These are phyloP conservation scores for Laticauda colubrina DNA, from an alignment of 2,113 vertebrate genomes.

Conservation along the genomic window DNA sequence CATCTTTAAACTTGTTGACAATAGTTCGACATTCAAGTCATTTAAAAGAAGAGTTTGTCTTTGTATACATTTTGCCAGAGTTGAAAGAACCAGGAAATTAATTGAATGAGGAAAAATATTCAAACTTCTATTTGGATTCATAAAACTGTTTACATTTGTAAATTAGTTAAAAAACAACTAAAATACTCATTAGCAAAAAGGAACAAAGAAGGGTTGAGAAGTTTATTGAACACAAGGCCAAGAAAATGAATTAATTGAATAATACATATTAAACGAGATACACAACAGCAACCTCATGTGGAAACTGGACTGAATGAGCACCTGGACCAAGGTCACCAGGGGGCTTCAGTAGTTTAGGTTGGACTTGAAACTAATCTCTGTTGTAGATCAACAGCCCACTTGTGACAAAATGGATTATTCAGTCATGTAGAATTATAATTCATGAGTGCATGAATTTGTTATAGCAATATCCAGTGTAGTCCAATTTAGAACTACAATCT, in stretches of 20 bases:
- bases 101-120: background rate
- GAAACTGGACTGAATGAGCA: background rate
- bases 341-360: background rate
- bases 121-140: background rate
- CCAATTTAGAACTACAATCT: background rate
- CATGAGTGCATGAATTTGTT: background rate
- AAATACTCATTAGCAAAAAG: background rate
- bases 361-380: background rate
- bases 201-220: background rate
- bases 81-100: background rate
- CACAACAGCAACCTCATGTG: background rate
- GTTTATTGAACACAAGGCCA: background rate
- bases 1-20: background rate
- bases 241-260: background rate
- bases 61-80: background rate
- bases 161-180: background rate
- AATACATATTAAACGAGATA: background rate
- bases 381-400: background rate
- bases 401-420: background rate
- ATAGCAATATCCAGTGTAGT: background rate
- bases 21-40: background rate
- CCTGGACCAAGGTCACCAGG: background rate
- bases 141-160: background rate
- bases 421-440: background rate
- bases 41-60: background rate